Conservation (phyloP, 2,888 invertebrate species). For the Apotomis turbidana region DNA sequence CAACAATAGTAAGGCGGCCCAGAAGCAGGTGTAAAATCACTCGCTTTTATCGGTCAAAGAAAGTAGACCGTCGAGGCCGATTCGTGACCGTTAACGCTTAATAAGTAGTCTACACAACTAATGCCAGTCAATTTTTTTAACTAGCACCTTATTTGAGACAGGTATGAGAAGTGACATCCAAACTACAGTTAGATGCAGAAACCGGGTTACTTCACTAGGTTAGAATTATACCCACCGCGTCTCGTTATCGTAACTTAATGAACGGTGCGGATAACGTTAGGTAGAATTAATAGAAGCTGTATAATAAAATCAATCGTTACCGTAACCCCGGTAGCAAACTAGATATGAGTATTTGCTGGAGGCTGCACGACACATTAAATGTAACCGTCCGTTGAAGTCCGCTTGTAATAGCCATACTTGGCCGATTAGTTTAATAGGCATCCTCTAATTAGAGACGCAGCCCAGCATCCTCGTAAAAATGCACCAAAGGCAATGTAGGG, state of each 20-base stretch:
- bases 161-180: slow-evolving; percentile 68
- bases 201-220: slow-evolving; percentile 75
- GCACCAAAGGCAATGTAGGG: slow-evolving; percentile 62
- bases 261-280: neutral
- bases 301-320: neutral
- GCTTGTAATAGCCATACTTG: slow-evolving; percentile 40
- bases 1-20: slow-evolving; percentile 48
- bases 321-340: neutral
- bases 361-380: neutral
- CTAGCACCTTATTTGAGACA: slow-evolving; percentile 69
- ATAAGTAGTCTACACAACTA: slow-evolving; percentile 50
- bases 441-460: slow-evolving; percentile 67
- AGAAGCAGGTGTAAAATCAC: slow-evolving; percentile 55
- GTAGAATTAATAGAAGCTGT: neutral
- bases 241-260: neutral
- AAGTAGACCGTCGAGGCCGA: slow-evolving; percentile 60
- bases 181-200: slow-evolving; percentile 71
- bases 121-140: slow-evolving; percentile 76
- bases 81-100: slow-evolving; percentile 55
- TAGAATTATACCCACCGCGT: slow-evolving; percentile 3
- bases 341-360: too few relatives aligned
- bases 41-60: slow-evolving; percentile 65
- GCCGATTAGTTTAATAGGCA: slow-evolving; percentile 54
- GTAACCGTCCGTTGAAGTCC: slow-evolving; percentile 16
- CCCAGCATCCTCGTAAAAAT: slow-evolving; percentile 68